These are phyloP conservation scores for Sternarchorhynchus goeldii DNA, from an alignment of 2,797 vertebrate species.

Conservation along the genomic window DNA sequence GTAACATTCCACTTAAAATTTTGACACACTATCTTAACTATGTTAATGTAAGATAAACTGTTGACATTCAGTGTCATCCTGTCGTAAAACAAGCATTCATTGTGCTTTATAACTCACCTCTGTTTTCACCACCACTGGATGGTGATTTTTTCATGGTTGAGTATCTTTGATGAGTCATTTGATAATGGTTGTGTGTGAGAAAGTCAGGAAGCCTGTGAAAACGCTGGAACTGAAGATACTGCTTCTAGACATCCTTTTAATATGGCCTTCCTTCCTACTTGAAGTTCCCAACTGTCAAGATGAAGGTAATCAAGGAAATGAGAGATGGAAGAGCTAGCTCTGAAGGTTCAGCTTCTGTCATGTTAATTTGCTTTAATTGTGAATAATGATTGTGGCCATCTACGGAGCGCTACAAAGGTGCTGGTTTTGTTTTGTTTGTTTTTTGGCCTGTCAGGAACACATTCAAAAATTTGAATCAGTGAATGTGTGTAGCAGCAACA, in stretches of 20 bases:
- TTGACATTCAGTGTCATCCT: background rate
- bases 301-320: background rate
- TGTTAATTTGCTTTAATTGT: conserved; percentile 5
- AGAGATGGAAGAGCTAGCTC: background rate
- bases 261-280: background rate
- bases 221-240: conserved; percentile 3
- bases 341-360: background rate
- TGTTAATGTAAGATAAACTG: background rate
- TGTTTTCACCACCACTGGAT: conserved; percentile 50
- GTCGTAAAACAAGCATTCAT: conserved; percentile 32
- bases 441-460: background rate
- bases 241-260: background rate
- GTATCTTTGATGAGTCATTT: conserved; percentile 58
- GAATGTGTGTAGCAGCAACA: background rate
- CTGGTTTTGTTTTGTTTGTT: too few relatives aligned
- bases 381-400: background rate
- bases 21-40: too few relatives aligned
- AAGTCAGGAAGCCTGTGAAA: background rate
- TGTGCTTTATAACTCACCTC: conserved; percentile 20
- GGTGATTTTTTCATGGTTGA: conserved; percentile 61
- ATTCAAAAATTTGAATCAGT: background rate
- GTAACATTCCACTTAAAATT: too few relatives aligned
- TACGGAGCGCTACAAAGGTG: background rate
- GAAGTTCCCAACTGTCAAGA: background rate
- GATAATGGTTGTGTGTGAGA: conserved; percentile 41